Percentiles rank a stretch among this genome's conserved stretches.
These are phyloP conservation scores for Sebastes cheni DNA, from an alignment of 2,797 vertebrate genomes.

Conservation along the genomic window DNA sequence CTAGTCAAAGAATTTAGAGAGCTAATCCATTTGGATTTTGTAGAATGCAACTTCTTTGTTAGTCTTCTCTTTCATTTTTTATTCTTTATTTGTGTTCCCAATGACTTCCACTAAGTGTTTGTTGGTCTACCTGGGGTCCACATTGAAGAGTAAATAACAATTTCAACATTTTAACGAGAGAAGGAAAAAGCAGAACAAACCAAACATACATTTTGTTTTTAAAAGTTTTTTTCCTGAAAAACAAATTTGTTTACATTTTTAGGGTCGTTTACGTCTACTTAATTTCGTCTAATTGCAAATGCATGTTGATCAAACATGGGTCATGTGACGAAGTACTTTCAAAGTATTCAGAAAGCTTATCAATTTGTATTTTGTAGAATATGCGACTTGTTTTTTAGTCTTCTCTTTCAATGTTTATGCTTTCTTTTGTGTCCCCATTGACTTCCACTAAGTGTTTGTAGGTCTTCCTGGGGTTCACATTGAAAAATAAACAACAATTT, in stretches of 20 bases:
- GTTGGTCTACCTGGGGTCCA: no score
- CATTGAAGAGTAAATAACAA: no score
- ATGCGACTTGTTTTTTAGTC: no score
- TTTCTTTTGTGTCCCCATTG: not conserved
- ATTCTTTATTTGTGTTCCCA: fast-evolving
- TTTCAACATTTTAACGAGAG: no score
- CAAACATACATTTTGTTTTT: not conserved
- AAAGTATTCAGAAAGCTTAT: not conserved
- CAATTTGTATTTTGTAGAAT: not conserved
- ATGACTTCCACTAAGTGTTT: no score
- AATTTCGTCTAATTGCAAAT: not conserved
- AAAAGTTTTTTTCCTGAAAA: no score
- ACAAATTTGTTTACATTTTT: no score
- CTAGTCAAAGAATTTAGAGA: fast-evolving
- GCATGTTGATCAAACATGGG: not conserved
- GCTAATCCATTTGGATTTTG: no score
- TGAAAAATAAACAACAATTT: not conserved
- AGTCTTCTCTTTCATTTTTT: not conserved
- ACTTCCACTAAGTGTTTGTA: not conserved
- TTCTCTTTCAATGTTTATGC: no score
- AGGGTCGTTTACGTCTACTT: no score
- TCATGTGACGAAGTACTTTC: not conserved
- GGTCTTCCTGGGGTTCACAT: not conserved
- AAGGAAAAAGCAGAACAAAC: not conserved
- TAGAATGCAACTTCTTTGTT: not conserved